These are phyloP conservation scores for Cecidostiba fungosa DNA, from an alignment of 2,888 invertebrate species.

Conservation along the genomic window DNA sequence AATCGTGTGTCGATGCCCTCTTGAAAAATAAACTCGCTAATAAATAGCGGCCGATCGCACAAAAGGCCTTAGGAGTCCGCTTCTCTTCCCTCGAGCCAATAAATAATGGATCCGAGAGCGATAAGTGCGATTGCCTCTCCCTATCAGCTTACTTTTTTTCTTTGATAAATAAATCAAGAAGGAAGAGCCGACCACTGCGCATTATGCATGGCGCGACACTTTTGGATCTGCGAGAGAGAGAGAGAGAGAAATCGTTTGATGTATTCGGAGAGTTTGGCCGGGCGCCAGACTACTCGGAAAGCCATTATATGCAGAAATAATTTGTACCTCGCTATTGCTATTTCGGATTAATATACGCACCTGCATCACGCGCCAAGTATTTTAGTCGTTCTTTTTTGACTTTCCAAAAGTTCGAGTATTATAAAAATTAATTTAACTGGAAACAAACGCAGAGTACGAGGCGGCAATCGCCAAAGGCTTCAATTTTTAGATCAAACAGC, in stretches of 20 bases:
- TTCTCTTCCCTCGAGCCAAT: neutral
- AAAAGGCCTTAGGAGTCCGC: neutral
- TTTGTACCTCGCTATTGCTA: conserved; percentile 33
- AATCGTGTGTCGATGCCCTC: neutral
- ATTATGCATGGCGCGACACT: neutral
- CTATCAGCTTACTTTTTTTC: neutral
- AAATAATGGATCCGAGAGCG: conserved; percentile 39
- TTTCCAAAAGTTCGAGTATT: neutral
- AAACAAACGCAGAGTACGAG: too few relatives aligned
- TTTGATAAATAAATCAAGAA: neutral
- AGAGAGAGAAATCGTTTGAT: neutral
- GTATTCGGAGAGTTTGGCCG: neutral
- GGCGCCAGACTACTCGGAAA: conserved; percentile 27
- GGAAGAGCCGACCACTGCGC: neutral
- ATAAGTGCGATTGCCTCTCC: conserved; percentile 30
- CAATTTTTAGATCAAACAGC: neutral
- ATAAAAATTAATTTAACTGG: too few relatives aligned
- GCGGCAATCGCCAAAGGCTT: too few relatives aligned
- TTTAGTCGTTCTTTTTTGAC: neutral
- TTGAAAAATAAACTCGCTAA: conserved; percentile 15
- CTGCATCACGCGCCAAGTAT: neutral
- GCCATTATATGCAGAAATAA: conserved; percentile 44
- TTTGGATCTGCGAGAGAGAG: neutral
- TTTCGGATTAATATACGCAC: neutral
- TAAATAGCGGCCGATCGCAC: conserved; percentile 20